These are phyloP conservation scores for Amazona finschi DNA, from an alignment of 2,797 vertebrate species.

Conservation along the genomic window DNA sequence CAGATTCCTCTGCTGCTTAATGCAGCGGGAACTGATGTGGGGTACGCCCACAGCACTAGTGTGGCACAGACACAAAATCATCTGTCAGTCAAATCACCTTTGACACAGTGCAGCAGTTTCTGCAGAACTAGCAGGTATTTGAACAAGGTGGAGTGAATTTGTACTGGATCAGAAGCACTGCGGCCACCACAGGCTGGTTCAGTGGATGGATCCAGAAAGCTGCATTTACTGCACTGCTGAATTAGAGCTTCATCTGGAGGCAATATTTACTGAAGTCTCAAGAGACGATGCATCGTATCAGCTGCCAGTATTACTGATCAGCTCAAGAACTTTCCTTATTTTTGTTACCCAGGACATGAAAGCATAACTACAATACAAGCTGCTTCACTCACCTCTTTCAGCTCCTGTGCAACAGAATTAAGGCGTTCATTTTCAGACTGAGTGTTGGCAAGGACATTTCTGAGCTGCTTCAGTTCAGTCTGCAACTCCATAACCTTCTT, in stretches of 20 bases:
- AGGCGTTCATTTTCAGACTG: constrained; percentile 93
- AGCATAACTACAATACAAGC: background rate
- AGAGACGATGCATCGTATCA: background rate
- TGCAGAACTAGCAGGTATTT: background rate
- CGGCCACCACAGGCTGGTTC: background rate
- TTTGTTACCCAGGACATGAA: background rate
- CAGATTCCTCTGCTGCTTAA: background rate
- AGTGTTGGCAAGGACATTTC: constrained; percentile 88
- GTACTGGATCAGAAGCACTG: background rate
- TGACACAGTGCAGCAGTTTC: no score
- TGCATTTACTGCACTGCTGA: background rate
- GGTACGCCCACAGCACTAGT: background rate
- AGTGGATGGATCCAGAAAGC: background rate
- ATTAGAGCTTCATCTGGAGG: background rate
- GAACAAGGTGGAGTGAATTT: background rate
- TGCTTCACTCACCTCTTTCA: constrained; percentile 84
- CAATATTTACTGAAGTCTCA: background rate
- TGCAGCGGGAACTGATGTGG: background rate
- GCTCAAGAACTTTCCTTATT: background rate
- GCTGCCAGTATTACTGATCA: background rate
- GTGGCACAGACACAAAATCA: accelerated
- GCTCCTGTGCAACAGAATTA: constrained; percentile 85
- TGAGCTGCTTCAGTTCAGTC: constrained; percentile 87
- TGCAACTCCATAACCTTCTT: constrained; percentile 92
- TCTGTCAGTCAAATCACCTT: accelerated